These are phyloP conservation scores for Lemur catta DNA, from an alignment of 2,797 vertebrate genomes.

Conservation along the genomic window DNA sequence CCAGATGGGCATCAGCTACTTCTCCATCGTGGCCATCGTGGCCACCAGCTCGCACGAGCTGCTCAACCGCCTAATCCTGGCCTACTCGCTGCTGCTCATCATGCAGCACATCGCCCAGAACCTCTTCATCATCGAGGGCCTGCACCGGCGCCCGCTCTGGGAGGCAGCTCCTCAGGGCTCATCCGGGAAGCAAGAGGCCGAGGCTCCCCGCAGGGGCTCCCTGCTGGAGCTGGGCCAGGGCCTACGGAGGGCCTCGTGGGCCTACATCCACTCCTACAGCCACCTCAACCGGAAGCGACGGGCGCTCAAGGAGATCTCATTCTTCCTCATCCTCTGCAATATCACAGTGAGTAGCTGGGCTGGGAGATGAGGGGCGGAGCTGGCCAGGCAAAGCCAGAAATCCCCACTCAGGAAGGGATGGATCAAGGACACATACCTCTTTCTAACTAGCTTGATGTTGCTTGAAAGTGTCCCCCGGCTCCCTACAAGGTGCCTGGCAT, in stretches of 20 bases:
- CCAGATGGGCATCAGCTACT: slow-evolving; percentile 90
- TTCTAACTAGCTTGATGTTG: not conserved
- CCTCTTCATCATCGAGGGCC: slow-evolving; percentile 92
- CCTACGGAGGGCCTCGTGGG: slow-evolving; percentile 75
- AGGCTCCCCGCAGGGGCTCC: slow-evolving; percentile 48
- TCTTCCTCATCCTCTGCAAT: slow-evolving; percentile 93
- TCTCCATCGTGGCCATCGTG: slow-evolving; percentile 91
- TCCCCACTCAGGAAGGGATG: not conserved
- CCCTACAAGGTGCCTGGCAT: not conserved
- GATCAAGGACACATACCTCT: not conserved
- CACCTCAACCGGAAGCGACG: slow-evolving; percentile 86
- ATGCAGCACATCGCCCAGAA: slow-evolving; percentile 92
- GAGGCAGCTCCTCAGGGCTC: fast-evolving
- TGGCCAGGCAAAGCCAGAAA: not conserved
- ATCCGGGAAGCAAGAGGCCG: not conserved
- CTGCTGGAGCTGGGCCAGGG: slow-evolving; percentile 80
- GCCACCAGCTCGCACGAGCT: slow-evolving; percentile 77
- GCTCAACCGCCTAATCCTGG: slow-evolving; percentile 88
- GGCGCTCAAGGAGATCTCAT: slow-evolving; percentile 88
- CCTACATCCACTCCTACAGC: slow-evolving; percentile 77
- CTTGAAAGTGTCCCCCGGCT: not conserved
- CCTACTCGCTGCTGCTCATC: slow-evolving; percentile 89
- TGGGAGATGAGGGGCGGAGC: fast-evolving
- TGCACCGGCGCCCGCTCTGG: slow-evolving; percentile 83
- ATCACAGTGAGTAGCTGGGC: slow-evolving; percentile 87